Conservation (phyloP, 2,888 invertebrate genomes). For the Pandemis cinnamomeana region DNA sequence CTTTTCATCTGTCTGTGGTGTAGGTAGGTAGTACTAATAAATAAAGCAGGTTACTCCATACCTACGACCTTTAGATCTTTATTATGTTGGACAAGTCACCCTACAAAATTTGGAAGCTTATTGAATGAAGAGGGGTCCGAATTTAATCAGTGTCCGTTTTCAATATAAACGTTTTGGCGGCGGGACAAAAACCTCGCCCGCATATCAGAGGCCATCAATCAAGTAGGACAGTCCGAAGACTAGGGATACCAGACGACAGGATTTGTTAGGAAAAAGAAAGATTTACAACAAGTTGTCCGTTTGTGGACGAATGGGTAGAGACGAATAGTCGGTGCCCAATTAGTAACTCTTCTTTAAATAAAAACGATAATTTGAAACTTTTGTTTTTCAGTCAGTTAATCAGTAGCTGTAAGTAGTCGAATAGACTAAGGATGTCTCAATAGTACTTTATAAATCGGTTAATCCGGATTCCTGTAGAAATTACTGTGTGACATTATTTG, state of each 20-base stretch:
- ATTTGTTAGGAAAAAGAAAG: background rate
- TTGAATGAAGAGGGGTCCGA: slow-evolving; percentile 35
- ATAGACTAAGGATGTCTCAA: no score
- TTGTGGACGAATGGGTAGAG: background rate
- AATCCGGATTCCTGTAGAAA: no score
- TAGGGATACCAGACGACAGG: background rate
- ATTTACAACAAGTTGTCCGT: background rate
- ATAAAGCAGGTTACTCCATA: background rate
- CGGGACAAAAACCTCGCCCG: slow-evolving; percentile 47
- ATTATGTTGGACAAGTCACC: slow-evolving; percentile 28
- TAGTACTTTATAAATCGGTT: no score
- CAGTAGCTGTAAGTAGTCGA: no score
- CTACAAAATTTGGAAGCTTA: slow-evolving; percentile 16
- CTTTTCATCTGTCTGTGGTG: no score
- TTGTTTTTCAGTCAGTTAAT: no score
- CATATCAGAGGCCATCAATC: slow-evolving; percentile 46
- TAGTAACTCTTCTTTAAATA: background rate
- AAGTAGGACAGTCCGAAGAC: slow-evolving; percentile 23
- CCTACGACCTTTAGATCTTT: slow-evolving; percentile 5
- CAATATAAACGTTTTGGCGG: slow-evolving; percentile 47
- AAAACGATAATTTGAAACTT: no score
- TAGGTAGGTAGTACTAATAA: no score
- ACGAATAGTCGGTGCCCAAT: background rate
- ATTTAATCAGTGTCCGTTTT: slow-evolving; percentile 48
- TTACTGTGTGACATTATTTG: no score